Evolutionary conservation across 2,797 vertebrate genomes (phyloP).

Genomic region (Falco biarmicus): DNA sequence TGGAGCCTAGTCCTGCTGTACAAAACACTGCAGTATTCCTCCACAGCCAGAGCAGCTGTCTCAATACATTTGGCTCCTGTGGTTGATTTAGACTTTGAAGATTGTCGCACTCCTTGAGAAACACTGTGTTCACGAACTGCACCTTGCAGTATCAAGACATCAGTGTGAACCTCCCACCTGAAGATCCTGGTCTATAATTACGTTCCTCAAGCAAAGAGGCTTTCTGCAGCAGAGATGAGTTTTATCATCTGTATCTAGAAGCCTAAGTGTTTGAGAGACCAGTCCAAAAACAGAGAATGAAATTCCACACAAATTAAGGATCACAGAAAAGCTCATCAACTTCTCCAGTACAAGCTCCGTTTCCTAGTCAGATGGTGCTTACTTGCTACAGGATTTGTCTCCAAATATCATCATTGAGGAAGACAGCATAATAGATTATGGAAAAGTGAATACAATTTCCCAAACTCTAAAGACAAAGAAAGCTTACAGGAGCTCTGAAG

Average conservation of each 20-base stretch:
- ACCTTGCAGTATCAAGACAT: background rate
- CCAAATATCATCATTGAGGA: background rate
- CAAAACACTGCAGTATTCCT: background rate
- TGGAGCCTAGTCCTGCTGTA: background rate
- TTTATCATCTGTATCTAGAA: background rate
- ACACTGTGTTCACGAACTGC: background rate
- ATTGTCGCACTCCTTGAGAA: background rate
- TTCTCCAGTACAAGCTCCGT: background rate
- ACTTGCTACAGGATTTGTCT: background rate
- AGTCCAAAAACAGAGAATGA: background rate
- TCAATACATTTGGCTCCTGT: background rate
- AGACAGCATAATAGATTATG: rapidly evolving
- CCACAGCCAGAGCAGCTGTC: background rate
- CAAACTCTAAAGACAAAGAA: background rate
- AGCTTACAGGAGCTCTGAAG: background rate
- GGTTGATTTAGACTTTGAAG: background rate
- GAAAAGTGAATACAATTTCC: background rate
- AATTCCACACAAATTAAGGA: background rate
- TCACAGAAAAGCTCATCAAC: background rate
- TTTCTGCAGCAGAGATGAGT: background rate
- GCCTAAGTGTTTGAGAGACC: background rate
- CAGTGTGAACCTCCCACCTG: background rate
- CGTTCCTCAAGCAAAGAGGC: background rate
- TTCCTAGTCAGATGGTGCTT: background rate
- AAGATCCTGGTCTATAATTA: background rate